Evolutionary conservation across 2,888 invertebrate species (phyloP).

Genomic region (Daptonema setosum): DNA sequence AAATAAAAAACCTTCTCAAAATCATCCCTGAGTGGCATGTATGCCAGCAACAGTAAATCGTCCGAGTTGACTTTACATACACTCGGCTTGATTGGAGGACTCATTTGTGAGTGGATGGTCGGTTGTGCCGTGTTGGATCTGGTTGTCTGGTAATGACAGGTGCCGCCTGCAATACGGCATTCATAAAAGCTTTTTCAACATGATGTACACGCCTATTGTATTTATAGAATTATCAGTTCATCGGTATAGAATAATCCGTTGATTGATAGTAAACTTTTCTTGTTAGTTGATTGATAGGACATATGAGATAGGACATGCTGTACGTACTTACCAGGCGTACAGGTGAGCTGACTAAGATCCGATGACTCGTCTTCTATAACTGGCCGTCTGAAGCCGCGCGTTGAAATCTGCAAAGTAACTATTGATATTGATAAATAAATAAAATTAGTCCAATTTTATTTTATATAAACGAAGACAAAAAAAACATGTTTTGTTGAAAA

Average conservation of each 20-base stretch:
- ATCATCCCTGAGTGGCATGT: conserved; percentile 9
- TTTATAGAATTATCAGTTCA: too few relatives aligned
- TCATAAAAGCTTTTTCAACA: too few relatives aligned
- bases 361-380: not conserved
- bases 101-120: not conserved
- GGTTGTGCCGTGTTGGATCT: too few relatives aligned
- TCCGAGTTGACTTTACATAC: not conserved
- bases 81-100: not conserved
- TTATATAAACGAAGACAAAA: not conserved
- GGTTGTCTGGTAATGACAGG: too few relatives aligned
- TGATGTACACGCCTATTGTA: too few relatives aligned
- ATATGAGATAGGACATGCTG: too few relatives aligned
- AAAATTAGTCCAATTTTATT: not conserved
- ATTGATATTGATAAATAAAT: not conserved
- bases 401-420: not conserved
- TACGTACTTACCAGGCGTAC: too few relatives aligned
- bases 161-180: too few relatives aligned
- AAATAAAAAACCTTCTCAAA: conserved; percentile 5
- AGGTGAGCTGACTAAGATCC: too few relatives aligned
- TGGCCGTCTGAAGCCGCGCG: not conserved
- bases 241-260: too few relatives aligned
- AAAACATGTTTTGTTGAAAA: not conserved
- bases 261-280: too few relatives aligned
- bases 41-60: conserved; percentile 6
- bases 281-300: too few relatives aligned